Evolutionary conservation across 2,888 invertebrate species (phyloP).

Genomic region (Tachina fera): DNA sequence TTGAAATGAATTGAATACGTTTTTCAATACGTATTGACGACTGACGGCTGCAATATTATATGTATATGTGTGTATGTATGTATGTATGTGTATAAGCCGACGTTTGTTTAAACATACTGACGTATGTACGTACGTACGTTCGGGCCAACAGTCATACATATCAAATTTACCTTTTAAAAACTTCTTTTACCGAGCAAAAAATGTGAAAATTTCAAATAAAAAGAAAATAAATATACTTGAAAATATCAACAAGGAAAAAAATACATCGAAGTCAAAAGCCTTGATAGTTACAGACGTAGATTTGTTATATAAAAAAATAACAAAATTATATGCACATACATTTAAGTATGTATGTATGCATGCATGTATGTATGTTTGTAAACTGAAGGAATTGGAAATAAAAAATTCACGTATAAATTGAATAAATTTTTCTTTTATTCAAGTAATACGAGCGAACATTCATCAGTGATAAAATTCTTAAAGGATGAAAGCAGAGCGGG

Average conservation of each 20-base stretch:
- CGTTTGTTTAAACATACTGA: background rate
- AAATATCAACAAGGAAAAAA: conserved; percentile 40
- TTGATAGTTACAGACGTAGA: conserved; percentile 57
- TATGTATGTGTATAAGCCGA: background rate
- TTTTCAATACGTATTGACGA: conserved; percentile 52
- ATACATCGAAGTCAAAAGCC: conserved; percentile 48
- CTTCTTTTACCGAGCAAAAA: conserved; percentile 12
- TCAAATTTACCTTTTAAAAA: conserved; percentile 35
- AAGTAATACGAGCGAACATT: background rate
- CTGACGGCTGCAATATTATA: conserved; percentile 42
- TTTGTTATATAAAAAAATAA: conserved; percentile 56
- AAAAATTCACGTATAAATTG: conserved; percentile 63
- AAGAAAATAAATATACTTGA: conserved; percentile 28
- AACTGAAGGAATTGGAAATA: conserved; percentile 5
- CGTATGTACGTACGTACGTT: conserved; percentile 10
- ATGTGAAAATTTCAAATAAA: background rate
- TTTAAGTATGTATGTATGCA: too few species aligned
- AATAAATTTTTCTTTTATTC: conserved; percentile 59
- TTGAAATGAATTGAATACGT: conserved; percentile 47
- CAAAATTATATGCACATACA: background rate
- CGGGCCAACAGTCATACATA: conserved; percentile 39
- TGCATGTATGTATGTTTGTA: too few species aligned
- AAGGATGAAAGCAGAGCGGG: background rate
- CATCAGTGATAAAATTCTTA: conserved; percentile 24
- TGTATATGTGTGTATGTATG: background rate